Evolutionary conservation across 2,113 vertebrate genomes (phyloP).

Genomic region (Marmota monax): DNA sequence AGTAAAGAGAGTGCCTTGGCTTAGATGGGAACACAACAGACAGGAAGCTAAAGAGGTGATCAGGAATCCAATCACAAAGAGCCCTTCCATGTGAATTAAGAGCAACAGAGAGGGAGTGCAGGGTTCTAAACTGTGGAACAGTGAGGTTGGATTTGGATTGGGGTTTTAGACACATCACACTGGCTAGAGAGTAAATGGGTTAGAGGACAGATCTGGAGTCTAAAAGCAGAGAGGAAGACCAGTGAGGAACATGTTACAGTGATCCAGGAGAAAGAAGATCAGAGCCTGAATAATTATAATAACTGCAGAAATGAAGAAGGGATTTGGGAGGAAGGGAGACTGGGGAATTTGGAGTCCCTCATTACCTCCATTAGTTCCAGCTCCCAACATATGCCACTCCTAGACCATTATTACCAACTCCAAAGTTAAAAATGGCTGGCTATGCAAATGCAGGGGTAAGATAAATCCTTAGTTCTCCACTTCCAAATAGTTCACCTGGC

Average conservation of each 20-base stretch:
- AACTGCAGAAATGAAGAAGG: neutral
- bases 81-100: fast-evolving
- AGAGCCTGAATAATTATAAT: neutral
- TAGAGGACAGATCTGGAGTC: neutral
- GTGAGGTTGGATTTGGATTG: fast-evolving
- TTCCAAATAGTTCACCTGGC: neutral
- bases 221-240: neutral
- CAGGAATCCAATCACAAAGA: neutral
- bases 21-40: neutral
- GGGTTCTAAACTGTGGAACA: neutral
- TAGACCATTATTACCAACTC: neutral
- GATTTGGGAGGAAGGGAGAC: neutral
- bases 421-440: neutral
- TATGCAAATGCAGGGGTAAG: neutral
- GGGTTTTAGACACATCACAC: neutral
- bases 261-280: neutral
- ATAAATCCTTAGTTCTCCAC: neutral
- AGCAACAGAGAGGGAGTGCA: neutral
- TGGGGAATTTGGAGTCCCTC: fast-evolving
- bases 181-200: neutral
- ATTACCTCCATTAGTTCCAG: neutral
- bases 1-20: neutral
- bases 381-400: neutral
- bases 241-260: neutral
- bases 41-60: neutral